Conservation (phyloP, 2,888 invertebrate genomes). For the Conus canariensis region DNA sequence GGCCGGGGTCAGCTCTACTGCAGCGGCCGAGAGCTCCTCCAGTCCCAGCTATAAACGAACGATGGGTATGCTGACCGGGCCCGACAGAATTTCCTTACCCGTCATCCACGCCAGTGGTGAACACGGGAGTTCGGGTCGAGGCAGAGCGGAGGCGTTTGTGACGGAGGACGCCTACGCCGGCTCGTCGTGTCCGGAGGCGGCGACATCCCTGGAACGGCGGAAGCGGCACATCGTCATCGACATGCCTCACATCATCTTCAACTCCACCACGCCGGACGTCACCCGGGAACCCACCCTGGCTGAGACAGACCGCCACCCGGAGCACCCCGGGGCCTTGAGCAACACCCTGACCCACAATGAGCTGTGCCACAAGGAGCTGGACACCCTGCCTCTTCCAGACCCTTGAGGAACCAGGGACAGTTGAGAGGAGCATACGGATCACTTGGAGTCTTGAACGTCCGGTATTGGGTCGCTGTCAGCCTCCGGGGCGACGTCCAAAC, state of each 20-base stretch:
- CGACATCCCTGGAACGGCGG: slow-evolving; percentile 6
- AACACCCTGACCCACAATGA: slow-evolving; percentile 69
- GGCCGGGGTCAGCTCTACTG: background rate
- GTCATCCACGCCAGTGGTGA: slow-evolving; percentile 9
- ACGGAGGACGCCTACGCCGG: background rate
- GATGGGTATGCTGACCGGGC: slow-evolving; percentile 9
- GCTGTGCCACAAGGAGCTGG: slow-evolving; percentile 62
- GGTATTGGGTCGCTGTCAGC: no score
- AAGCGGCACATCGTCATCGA: slow-evolving; percentile 60
- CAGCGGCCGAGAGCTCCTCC: background rate
- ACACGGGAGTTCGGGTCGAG: background rate
- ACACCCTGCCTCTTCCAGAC: slow-evolving; percentile 41
- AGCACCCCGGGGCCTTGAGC: slow-evolving; percentile 45
- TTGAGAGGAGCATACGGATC: no score
- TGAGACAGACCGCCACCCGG: background rate
- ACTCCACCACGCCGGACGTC: slow-evolving; percentile 56
- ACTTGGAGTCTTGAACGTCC: no score
- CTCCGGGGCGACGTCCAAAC: no score
- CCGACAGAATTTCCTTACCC: slow-evolving; percentile 19
- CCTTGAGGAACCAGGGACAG: background rate
- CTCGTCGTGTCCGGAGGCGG: background rate
- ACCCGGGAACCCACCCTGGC: slow-evolving; percentile 45
- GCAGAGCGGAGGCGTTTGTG: background rate
- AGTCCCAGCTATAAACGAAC: slow-evolving; percentile 35
- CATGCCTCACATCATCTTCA: slow-evolving; percentile 70